Percentiles rank a stretch among this genome's conserved stretches.
These are phyloP conservation scores for Mus pahari DNA, from an alignment of 2,113 vertebrate genomes.

Conservation along the genomic window DNA sequence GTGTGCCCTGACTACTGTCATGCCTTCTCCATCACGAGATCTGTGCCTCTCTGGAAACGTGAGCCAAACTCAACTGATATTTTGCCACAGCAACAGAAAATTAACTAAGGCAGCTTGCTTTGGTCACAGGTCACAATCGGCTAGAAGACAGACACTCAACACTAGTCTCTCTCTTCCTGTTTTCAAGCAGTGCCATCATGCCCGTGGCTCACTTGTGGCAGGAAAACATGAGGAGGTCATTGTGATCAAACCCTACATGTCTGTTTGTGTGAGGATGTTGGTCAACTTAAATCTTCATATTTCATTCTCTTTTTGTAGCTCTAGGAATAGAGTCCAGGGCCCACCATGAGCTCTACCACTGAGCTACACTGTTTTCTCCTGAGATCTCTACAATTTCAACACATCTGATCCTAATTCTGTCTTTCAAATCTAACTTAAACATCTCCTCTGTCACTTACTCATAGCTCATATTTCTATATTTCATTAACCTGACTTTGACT, in stretches of 20 bases:
- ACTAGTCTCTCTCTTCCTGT: neutral
- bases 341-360: neutral
- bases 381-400: neutral
- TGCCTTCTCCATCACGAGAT: neutral
- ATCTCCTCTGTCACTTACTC: neutral
- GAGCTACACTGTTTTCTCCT: neutral
- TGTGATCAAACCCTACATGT: no score
- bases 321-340: neutral
- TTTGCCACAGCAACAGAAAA: neutral
- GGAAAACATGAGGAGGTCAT: no score
- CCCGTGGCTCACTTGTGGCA: neutral
- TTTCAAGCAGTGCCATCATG: accelerated
- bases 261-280: no score
- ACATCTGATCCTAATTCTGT: neutral
- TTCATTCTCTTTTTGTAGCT: neutral
- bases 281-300: neutral
- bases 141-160: neutral
- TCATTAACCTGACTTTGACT: neutral
- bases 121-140: neutral
- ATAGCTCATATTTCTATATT: neutral
- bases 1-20: neutral
- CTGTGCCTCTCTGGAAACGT: neutral
- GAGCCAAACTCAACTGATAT: neutral
- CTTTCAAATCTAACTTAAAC: neutral
- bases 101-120: neutral